Base-by-base conservation (phyloP, 2,888 invertebrate species). In the Ectobius pallidus region DNA sequence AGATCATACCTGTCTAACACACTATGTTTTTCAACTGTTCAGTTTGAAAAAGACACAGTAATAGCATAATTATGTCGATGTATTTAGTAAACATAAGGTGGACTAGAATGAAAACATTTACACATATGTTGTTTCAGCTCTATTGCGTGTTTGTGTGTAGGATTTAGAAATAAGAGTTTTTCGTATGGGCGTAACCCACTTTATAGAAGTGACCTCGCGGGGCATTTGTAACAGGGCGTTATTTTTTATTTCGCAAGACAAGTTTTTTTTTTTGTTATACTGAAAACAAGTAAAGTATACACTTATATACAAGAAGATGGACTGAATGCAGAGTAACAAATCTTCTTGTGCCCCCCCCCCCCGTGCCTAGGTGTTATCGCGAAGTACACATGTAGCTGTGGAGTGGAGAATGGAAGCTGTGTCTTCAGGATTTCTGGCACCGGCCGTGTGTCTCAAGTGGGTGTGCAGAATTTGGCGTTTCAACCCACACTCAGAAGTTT, bases 401-500 rank as follows among this genome's bases (percentile, higher is more conserved):
- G n/a, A n/a, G 32, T 16, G 16, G 11, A 2, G 14, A 16, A 58
- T 30, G 4, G 58, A 30, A 58, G 58, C 58, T 58, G 1, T 6
- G 18, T 14, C n/a, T 30, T 6, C n/a, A 58, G 58, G 32, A 14
- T 25, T 58, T n/a, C 58, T 32, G 58, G 58, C 58, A 58, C 30
- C 32, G 30, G 16, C 58, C 30, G 11, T 55, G 55, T 55, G n/a
- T 55, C 9, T 6, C 16, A 32, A 58, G 58, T 58, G 58, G 58
- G 58, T 58, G 58, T 58, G 27, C 58, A 16, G 58, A 55, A 32
- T 58, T 58, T 25, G 58, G 58, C 27, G 27, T 30, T 58, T 30
- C 58, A 11, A 3, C 58, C 58, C 32, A 58, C 58, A 32, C 58
- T n/a, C 18, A 22, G 9, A n/a, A n/a, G n/a, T n/a, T n/a, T n/a